Base-by-base conservation (phyloP, 92 coral and sea anemone species). In the Phenganax stokvisi region DNA sequence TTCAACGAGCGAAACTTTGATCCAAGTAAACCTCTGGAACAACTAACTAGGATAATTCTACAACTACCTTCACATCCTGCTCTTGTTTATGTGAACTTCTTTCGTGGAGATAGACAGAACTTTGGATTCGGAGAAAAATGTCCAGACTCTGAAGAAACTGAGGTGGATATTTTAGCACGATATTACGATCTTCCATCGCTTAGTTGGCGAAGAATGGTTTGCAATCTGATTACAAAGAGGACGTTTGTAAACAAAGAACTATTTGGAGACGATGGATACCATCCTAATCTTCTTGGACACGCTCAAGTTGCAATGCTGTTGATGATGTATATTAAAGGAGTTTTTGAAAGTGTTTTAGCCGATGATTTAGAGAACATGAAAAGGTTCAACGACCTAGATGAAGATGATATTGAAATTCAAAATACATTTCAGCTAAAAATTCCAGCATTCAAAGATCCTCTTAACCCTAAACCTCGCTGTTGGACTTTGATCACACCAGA, bases 401-500 rank as follows among this genome's bases (percentile, higher is more conserved):
- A 64, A 13, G 10, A 12, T 7, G 52, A 20, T 31, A 28, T 37
- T 37, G 58, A 80, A 6, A 44, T 63, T 60, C 57, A 74, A 17
- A 71, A 68, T 27, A 57, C 27, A 30, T 86, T 67, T 68, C 76
- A 76, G 30, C 84, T 90, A 60, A 90, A 93, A 15, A 73, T 86
- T 31, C 99, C 99, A 12, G 84, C 91, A 17, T 96, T 85, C 75
- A 85, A 89, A 54, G 90, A 90, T 69, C 96, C 92, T 8, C 76
- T 37, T 13, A 85, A 51, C 30, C 96, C 97, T 16, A 77, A 70
- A 12, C 99, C 99, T 7, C 58, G 87, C 28, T 96, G 99, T 75
- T 96, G 99, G 99, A 96, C 99, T 0, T 90, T 94, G 71, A 81
- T 94, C 16, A 92, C 98, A 15, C 89, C 98, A 71, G 93, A 94